Conservation (phyloP, 2,888 invertebrate species). For the Thymelicus acteon region DNA sequence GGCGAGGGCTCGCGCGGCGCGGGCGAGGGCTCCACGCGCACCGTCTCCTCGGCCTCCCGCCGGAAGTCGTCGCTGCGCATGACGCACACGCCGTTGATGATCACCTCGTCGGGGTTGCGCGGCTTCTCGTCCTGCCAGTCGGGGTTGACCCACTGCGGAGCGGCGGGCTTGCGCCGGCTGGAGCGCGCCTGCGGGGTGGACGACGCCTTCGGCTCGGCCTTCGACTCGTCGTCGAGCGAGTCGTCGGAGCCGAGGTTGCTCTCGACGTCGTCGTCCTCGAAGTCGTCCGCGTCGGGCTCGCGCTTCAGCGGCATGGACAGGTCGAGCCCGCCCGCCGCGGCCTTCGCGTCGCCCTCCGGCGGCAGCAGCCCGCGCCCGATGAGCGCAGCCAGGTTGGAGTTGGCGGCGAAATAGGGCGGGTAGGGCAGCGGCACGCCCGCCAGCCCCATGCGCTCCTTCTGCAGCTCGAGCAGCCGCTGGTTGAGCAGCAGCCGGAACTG, state of each 20-base stretch:
- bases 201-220: constrained; percentile 83
- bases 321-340: constrained; percentile 93
- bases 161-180: constrained; percentile 95
- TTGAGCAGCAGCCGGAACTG: constrained; percentile 95
- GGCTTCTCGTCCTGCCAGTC: constrained; percentile 92
- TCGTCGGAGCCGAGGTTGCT: constrained; percentile 90
- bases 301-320: constrained; percentile 94
- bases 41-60: constrained; percentile 87
- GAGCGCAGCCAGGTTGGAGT: constrained; percentile 90
- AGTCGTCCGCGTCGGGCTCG: constrained; percentile 91
- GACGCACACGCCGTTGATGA: constrained; percentile 97
- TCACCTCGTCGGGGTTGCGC: constrained; percentile 89
- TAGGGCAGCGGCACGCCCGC: constrained; percentile 91
- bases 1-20: constrained; percentile 83
- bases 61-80: constrained; percentile 93
- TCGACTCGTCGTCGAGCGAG: constrained; percentile 85
- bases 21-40: constrained; percentile 91
- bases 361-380: constrained; percentile 88
- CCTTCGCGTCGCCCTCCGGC: constrained; percentile 86
- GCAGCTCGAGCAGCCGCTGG: constrained; percentile 94
- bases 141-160: constrained; percentile 99
- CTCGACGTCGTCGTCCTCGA: constrained; percentile 91
- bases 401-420: constrained; percentile 91
- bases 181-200: constrained; percentile 74
- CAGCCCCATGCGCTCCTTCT: constrained; percentile 93